Percentiles rank a stretch among this genome's conserved stretches.
These are phyloP conservation scores for Arctocebus calabarensis DNA, from an alignment of 2,797 vertebrate species.

Conservation along the genomic window DNA sequence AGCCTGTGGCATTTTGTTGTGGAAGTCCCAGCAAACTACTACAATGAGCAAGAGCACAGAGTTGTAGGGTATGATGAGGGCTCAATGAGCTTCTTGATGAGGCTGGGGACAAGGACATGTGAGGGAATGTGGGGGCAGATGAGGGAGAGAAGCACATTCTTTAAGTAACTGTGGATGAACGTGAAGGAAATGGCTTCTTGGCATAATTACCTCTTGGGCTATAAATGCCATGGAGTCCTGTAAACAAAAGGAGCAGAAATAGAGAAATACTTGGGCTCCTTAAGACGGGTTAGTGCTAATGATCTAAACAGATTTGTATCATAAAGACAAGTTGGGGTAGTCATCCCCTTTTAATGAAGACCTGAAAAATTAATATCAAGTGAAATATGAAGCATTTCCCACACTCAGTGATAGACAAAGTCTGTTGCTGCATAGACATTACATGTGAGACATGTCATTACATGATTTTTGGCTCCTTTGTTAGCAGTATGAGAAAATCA, in stretches of 20 bases:
- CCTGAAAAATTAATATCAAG: slow-evolving; percentile 44
- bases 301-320: neutral
- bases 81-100: neutral
- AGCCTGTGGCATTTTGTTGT: neutral
- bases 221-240: neutral
- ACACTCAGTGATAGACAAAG: neutral
- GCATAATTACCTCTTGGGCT: neutral
- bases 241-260: neutral
- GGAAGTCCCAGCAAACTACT: neutral
- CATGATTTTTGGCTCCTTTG: slow-evolving; percentile 45
- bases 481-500: slow-evolving; percentile 55
- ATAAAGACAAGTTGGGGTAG: neutral
- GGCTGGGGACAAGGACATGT: neutral
- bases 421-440: neutral
- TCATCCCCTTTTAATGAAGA: neutral
- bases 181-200: slow-evolving; percentile 1
- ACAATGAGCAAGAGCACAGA: neutral
- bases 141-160: neutral
- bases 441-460: neutral
- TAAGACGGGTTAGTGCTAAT: neutral
- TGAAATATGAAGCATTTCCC: slow-evolving; percentile 57
- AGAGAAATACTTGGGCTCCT: neutral
- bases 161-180: neutral
- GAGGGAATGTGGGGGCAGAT: neutral
- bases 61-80: neutral